phyloP scores from a whole-genome alignment of 1,140 invertebrate species.

The Liolophura sinensis region DNA sequence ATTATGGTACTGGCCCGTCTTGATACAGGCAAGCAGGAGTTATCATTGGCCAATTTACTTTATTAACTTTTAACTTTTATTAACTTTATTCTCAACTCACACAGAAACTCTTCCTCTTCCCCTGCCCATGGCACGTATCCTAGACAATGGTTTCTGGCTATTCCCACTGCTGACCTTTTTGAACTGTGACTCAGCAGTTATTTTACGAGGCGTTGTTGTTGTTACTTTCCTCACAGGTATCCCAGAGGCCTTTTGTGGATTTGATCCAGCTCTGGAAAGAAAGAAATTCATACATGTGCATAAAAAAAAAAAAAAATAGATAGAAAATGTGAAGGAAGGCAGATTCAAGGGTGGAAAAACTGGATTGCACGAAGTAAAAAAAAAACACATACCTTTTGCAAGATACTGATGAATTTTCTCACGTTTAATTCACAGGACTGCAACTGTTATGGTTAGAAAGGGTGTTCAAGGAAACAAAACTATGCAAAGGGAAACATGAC shows the following conservation, averaged over 20 bases:
- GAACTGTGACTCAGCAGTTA: conserved; percentile 5
- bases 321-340: no score
- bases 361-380: no score
- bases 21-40: no score
- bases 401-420: no score
- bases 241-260: not conserved
- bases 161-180: conserved; percentile 10
- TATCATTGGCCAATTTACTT: no score
- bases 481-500: not conserved
- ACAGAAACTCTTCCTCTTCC: not conserved
- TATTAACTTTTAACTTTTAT: no score
- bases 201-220: not conserved
- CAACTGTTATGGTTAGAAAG: no score
- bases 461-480: not conserved
- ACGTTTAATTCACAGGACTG: no score
- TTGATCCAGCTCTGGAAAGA: not conserved
- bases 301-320: no score
- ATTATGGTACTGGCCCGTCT: no score
- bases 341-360: no score
- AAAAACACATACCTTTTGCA: no score
- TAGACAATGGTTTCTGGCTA: conserved; percentile 11
- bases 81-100: not conserved
- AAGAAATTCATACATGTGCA: conserved; percentile 6
- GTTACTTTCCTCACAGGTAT: conserved; percentile 5
- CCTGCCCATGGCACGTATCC: conserved; percentile 12